phyloP scores from a whole-genome alignment of 2,888 invertebrate species.

The Antheraea yamamai region DNA sequence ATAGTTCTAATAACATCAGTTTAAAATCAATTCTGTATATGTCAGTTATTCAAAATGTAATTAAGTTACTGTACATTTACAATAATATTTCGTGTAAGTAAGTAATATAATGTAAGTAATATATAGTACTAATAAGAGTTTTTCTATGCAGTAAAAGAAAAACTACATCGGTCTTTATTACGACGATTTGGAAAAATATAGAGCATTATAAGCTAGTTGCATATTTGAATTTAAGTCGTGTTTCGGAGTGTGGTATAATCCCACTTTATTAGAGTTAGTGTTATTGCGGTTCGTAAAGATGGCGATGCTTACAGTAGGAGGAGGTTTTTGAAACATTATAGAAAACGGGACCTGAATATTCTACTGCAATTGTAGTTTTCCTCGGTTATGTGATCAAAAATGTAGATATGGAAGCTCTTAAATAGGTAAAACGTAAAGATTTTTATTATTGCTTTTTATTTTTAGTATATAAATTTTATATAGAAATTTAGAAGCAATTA shows the following conservation, averaged over 20 bases:
- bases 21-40: neutral
- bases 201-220: slow-evolving; percentile 54
- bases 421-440: no score
- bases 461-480: no score
- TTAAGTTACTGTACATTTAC: neutral
- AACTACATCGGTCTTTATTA: slow-evolving; percentile 29
- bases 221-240: slow-evolving; percentile 62
- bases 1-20: neutral
- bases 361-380: slow-evolving; percentile 15
- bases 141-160: slow-evolving; percentile 16
- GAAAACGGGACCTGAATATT: slow-evolving; percentile 38
- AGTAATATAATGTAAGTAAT: no score
- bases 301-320: slow-evolving; percentile 48
- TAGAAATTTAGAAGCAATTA: no score
- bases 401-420: neutral
- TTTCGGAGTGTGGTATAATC: slow-evolving; percentile 60
- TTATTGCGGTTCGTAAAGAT: slow-evolving; percentile 59
- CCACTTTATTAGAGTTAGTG: slow-evolving; percentile 65
- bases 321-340: slow-evolving; percentile 58
- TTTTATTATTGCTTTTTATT: no score
- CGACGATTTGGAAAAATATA: slow-evolving; percentile 42
- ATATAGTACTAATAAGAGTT: no score
- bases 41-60: neutral
- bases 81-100: slow-evolving; percentile 6
- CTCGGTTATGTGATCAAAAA: slow-evolving; percentile 14